phyloP scores from a whole-genome alignment of 2,888 invertebrate species.

The Tipula unca region DNA sequence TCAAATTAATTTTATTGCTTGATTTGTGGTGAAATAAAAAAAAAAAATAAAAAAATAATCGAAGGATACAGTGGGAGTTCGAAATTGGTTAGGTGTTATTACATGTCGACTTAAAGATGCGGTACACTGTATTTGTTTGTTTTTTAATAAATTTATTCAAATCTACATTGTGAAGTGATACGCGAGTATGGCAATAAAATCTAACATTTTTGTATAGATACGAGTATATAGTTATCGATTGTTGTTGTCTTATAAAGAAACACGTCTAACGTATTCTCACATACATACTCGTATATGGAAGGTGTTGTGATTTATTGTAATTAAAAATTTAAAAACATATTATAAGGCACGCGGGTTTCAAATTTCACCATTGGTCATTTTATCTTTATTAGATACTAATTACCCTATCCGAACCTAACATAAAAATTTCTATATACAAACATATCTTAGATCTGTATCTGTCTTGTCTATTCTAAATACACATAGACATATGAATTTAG shows the following conservation, averaged over 20 bases:
- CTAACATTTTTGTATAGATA: background rate
- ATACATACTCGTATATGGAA: too few species aligned
- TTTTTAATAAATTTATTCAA: background rate
- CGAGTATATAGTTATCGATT: too few species aligned
- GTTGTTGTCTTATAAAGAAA: background rate
- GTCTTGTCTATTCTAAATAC: background rate
- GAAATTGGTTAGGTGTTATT: background rate
- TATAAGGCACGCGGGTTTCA: background rate
- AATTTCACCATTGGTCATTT: background rate
- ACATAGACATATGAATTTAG: background rate
- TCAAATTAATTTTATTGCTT: conserved; percentile 2
- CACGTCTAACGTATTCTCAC: background rate
- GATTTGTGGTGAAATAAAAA: background rate
- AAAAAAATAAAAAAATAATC: background rate
- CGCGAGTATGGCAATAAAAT: background rate
- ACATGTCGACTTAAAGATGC: background rate
- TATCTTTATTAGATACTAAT: background rate
- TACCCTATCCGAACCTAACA: background rate
- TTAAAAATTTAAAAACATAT: background rate
- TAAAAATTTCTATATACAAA: background rate
- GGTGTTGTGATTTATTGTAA: background rate
- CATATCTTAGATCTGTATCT: background rate
- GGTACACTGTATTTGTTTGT: background rate
- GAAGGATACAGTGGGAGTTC: background rate
- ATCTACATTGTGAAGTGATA: background rate